Conservation (phyloP, 2,888 invertebrate species). For the Nephrotoma appendiculata region DNA sequence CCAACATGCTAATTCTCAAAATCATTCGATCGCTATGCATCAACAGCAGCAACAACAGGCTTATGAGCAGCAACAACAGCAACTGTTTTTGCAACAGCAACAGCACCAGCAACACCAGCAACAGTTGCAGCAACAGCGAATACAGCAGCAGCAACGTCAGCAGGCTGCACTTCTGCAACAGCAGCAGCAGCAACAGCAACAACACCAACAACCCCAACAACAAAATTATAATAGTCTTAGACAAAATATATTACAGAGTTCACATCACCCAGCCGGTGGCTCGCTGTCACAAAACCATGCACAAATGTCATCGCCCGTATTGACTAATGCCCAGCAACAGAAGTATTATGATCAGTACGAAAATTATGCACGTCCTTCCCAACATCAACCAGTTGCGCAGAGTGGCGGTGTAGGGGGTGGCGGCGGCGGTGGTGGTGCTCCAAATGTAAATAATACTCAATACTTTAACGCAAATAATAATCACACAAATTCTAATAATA, state of each 20-base stretch:
- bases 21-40: conserved; percentile 13
- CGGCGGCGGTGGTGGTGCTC: conserved; percentile 39
- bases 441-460: conserved; percentile 1
- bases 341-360: conserved; percentile 24
- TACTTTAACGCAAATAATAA: conserved; percentile 1
- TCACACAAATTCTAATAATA: conserved; percentile 2
- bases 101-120: conserved; percentile 7
- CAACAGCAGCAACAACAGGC: conserved; percentile 15
- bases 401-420: conserved; percentile 18
- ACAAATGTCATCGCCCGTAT: neutral
- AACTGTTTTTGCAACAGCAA: conserved; percentile 15
- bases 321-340: neutral
- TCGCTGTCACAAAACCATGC: neutral
- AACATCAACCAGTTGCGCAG: conserved; percentile 11
- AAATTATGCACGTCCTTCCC: conserved; percentile 19
- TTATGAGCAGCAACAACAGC: conserved; percentile 16
- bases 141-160: conserved; percentile 18
- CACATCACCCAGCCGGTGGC: conserved; percentile 28
- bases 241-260: conserved; percentile 28
- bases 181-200: conserved; percentile 28
- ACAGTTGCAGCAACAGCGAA: conserved; percentile 14
- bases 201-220: conserved; percentile 24
- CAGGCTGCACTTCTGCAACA: conserved; percentile 14
- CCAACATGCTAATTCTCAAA: conserved; percentile 16
- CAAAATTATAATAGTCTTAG: conserved; percentile 28